phyloP scores from a whole-genome alignment of 2,797 vertebrate species.

The Sylvilagus floridanus region DNA sequence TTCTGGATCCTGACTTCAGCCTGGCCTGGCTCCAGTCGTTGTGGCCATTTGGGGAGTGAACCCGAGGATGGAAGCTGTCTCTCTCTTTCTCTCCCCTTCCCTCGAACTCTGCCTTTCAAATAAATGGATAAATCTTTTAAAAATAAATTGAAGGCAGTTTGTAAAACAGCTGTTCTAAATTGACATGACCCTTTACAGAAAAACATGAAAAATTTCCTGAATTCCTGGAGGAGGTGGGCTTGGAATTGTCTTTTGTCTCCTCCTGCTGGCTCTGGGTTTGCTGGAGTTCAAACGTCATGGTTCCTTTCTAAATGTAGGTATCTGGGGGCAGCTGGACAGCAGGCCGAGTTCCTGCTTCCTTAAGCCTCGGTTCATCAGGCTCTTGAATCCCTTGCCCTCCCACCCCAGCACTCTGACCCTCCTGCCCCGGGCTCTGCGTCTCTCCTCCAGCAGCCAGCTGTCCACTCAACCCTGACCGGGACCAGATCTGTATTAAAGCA shows the following conservation, averaged over 20 bases:
- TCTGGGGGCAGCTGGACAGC: constrained; percentile 24
- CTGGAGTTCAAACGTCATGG: background rate
- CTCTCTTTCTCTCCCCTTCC: too few species aligned
- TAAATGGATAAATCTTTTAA: too few species aligned
- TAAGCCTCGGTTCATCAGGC: background rate
- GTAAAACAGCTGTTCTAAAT: background rate
- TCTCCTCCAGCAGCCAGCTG: background rate
- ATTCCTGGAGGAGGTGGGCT: background rate
- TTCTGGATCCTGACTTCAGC: too few species aligned
- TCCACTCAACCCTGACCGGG: background rate
- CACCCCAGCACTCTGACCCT: background rate
- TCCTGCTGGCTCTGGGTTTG: background rate
- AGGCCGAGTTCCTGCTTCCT: background rate
- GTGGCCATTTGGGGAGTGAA: too few species aligned
- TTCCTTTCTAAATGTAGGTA: constrained; percentile 43
- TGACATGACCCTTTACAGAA: background rate
- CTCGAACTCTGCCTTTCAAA: too few species aligned
- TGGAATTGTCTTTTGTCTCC: background rate
- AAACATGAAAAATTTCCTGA: background rate
- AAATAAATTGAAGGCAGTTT: background rate
- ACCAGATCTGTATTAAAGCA: background rate
- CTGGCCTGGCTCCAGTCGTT: too few species aligned
- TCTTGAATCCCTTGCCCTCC: background rate
- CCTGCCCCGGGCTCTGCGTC: accelerated
- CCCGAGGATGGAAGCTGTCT: too few species aligned